Conservation (phyloP, 2,888 invertebrate genomes). For the Ferdinandea cuprea region DNA sequence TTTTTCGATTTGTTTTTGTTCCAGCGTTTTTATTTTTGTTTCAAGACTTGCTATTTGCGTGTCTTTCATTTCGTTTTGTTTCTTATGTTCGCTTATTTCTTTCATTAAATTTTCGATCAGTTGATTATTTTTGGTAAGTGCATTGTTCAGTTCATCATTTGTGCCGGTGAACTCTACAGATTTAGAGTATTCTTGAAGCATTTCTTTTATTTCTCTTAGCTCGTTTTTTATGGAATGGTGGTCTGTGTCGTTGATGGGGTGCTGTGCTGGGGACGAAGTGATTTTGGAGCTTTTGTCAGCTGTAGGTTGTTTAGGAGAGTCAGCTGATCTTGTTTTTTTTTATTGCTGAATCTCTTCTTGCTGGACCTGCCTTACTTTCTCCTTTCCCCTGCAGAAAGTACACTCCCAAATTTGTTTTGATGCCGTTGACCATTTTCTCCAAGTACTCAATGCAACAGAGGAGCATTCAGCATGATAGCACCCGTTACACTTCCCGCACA, state of each 20-base stretch:
- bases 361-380: background rate
- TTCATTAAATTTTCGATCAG: no score
- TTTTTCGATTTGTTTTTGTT: no score
- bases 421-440: background rate
- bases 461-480: background rate
- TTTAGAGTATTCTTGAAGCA: background rate
- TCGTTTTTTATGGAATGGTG: background rate
- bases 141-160: constrained; percentile 1
- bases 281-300: no score
- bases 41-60: no score
- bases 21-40: no score
- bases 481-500: constrained; percentile 1
- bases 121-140: constrained; percentile 1
- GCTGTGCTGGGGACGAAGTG: no score
- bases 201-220: constrained; percentile 2
- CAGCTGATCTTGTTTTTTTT: background rate
- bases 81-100: no score
- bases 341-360: background rate
- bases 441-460: background rate
- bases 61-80: no score
- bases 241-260: no score
- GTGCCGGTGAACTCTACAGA: constrained; percentile 2
- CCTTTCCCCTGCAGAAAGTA: background rate
- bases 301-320: no score
- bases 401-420: background rate